These are phyloP conservation scores for Diaperis boleti DNA, from an alignment of 2,888 invertebrate genomes.

Conservation along the genomic window DNA sequence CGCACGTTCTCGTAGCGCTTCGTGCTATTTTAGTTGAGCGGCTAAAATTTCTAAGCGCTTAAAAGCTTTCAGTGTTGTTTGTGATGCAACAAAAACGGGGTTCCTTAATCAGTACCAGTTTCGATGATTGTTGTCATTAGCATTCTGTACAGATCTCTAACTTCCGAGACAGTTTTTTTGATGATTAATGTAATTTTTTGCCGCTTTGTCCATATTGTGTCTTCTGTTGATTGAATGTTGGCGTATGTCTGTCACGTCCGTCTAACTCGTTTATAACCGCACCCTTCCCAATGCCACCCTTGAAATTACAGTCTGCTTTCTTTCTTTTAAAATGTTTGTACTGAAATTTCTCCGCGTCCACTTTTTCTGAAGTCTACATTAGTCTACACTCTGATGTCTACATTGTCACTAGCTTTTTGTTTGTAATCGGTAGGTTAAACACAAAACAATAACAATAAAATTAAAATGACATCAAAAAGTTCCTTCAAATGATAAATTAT, in stretches of 20 bases:
- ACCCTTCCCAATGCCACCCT: conserved; percentile 34
- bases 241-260: conserved; percentile 42
- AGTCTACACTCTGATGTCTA: no score
- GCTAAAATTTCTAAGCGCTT: conserved; percentile 28
- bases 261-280: conserved; percentile 44
- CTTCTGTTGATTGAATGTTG: conserved; percentile 34
- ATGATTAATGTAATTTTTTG: conserved; percentile 4
- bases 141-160: no score
- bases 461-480: no score
- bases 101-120: no score
- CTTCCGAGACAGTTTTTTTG: no score
- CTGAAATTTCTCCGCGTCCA: neutral
- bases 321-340: neutral
- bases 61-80: conserved; percentile 31
- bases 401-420: no score
- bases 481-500: no score
- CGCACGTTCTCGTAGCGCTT: conserved; percentile 22
- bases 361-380: no score
- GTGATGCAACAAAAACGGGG: no score
- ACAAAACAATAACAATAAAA: no score
- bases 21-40: conserved; percentile 35
- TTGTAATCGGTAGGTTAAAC: no score
- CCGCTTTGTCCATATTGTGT: conserved; percentile 27
- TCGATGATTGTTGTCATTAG: neutral
- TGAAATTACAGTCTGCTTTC: neutral